phyloP scores from a whole-genome alignment of 2,797 vertebrate genomes.

The Simalia tracyae region DNA sequence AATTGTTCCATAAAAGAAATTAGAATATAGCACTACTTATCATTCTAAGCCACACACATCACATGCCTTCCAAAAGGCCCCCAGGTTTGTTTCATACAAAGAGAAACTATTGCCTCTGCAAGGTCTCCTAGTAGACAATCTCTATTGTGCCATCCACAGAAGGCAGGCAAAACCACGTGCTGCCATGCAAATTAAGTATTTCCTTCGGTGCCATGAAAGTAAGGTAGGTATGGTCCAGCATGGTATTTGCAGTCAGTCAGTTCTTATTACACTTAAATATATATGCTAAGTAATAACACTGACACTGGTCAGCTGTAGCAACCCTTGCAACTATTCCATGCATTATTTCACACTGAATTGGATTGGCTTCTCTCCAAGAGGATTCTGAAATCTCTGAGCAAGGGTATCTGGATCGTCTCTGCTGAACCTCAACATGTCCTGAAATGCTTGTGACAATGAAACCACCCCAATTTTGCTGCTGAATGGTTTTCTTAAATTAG shows the following conservation, averaged over 20 bases:
- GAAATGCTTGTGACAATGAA: background rate
- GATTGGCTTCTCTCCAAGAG: background rate
- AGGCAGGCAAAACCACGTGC: background rate
- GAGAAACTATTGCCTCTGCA: slow-evolving; percentile 17
- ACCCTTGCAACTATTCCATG: background rate
- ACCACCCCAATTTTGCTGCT: background rate
- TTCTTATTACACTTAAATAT: background rate
- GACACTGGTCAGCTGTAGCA: background rate
- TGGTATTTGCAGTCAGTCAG: background rate
- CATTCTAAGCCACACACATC: slow-evolving; percentile 19
- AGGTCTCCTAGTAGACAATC: slow-evolving; percentile 19
- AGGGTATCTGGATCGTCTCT: background rate
- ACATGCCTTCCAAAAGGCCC: slow-evolving; percentile 31
- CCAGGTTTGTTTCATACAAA: slow-evolving; percentile 21
- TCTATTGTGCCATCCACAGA: slow-evolving; percentile 9
- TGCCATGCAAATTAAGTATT: slow-evolving; percentile 3
- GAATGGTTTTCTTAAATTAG: background rate
- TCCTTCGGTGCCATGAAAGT: background rate
- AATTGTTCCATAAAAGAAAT: background rate
- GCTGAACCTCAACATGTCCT: background rate
- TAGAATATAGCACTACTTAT: background rate
- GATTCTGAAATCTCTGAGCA: background rate
- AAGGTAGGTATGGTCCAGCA: background rate
- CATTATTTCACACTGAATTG: background rate
- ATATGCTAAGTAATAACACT: background rate